Conservation (phyloP, 2,888 invertebrate genomes). For the Anthophora plumipes region DNA sequence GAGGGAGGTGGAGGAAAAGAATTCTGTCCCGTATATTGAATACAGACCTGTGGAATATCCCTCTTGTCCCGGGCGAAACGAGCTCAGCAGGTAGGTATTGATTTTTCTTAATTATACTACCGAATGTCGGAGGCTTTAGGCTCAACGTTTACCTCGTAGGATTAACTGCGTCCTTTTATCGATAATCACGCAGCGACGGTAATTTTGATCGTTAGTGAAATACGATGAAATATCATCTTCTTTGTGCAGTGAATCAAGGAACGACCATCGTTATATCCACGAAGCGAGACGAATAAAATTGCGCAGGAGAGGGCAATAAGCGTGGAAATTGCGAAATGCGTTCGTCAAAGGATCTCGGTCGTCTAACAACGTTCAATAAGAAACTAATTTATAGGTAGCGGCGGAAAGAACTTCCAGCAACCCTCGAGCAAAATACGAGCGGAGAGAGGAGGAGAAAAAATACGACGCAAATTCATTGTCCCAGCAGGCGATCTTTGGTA, state of each 20-base stretch:
- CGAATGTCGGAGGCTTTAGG: conserved; percentile 29
- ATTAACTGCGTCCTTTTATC: not conserved
- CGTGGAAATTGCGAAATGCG: conserved; percentile 25
- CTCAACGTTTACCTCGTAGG: not conserved
- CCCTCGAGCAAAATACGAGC: not conserved
- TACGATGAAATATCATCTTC: not conserved
- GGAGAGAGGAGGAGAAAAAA: not conserved
- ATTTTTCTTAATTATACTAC: conserved; percentile 61
- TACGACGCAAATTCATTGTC: conserved; percentile 2
- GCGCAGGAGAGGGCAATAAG: not conserved
- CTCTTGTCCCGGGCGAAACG: conserved; percentile 34
- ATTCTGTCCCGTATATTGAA: conserved; percentile 23
- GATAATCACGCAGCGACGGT: not conserved
- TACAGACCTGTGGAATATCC: conserved; percentile 10
- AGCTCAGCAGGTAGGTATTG: conserved; percentile 53
- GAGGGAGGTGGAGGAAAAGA: conserved; percentile 10
- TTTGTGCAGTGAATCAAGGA: not conserved
- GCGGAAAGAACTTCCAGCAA: conserved; percentile 11
- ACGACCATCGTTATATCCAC: not conserved
- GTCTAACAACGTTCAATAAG: conserved; percentile 20
- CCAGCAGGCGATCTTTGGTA: not conserved
- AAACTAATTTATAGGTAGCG: conserved; percentile 29
- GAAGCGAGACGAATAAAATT: not conserved
- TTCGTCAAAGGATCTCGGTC: conserved; percentile 26
- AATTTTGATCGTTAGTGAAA: not conserved